phyloP scores from a whole-genome alignment of 2,888 invertebrate species.

The Siphlonurus alternatus region DNA sequence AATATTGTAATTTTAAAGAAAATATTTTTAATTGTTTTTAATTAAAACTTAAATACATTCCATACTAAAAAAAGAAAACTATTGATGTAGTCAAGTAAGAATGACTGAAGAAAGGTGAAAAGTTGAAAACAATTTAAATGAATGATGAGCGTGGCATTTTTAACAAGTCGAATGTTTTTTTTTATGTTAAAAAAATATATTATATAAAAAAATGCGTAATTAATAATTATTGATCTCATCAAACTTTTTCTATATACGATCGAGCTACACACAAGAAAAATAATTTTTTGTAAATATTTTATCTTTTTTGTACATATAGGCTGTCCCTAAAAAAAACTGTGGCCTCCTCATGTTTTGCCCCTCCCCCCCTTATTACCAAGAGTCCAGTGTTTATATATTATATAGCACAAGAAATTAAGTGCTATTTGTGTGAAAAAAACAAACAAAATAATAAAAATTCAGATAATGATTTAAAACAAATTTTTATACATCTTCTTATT shows the following conservation, averaged over 20 bases:
- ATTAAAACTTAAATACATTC: too few species aligned
- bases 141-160: not conserved
- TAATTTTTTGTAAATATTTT: slow-evolving; percentile 2
- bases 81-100: too few species aligned
- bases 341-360: not conserved
- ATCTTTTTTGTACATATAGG: slow-evolving; percentile 2
- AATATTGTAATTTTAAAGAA: too few species aligned
- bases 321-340: not conserved
- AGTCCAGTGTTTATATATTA: slow-evolving; percentile 3
- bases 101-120: not conserved
- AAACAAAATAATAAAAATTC: slow-evolving; percentile 1
- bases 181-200: not conserved
- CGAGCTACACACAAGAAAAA: not conserved
- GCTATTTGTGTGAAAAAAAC: slow-evolving; percentile 2
- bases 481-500: not conserved
- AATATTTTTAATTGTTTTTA: too few species aligned
- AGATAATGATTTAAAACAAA: slow-evolving; percentile 2
- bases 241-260: not conserved
- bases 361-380: not conserved
- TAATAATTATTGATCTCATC: slow-evolving; percentile 2
- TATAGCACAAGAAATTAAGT: not conserved
- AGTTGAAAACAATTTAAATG: not conserved
- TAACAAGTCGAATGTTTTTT: not conserved
- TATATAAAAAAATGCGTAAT: not conserved
- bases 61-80: too few species aligned